Base-by-base conservation (phyloP, 1,140 invertebrate genomes). In the Tetragnatha versicolor region DNA sequence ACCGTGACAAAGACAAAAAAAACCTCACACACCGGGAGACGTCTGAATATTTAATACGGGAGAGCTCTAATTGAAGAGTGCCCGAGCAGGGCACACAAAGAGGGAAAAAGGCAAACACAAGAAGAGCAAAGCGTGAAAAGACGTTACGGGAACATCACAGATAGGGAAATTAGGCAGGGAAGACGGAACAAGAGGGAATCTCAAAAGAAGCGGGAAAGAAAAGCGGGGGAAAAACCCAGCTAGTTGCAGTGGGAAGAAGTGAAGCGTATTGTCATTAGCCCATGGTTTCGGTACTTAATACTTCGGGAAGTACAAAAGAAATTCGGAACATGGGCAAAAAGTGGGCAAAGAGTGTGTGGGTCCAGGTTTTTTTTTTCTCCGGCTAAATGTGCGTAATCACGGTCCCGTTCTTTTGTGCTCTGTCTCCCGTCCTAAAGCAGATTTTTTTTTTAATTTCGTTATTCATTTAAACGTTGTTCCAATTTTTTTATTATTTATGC, bases 271-370 rank as follows among this genome's bases (percentile, higher is more conserved):
- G 42, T 66, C 63, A 66, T 66, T 66, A 66, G 63, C 42, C 42
- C 63, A 42, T 49, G 63, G 63, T 66, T 66, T 66, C 42, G 33
- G 39, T 66, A 66, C 63, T 66, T 66, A 66, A 66, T 66, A 66
- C 42, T 47, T 20, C 17, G n/a, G 29, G 22, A 45, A 42, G 27
- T 47, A 66, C 63, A 66, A 66, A 66, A 66, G 63, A 47, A 66
- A 66, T 47, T 45, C 10, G 42, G 49, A 66, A 37, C 39, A 39
- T 14, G 17, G 39, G 17, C 7, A 49, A 66, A 66, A 66, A 66
- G 6, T 31, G 39, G 29, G 20, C 29, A 66, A 47, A 66, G 29
- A 22, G 49, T 42, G 10, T 20, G 22, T 6, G 47, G 47, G n/a
- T n/a, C 6, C 7, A 51, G 22, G 7, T 14, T 37, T 63, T 39